Evolutionary conservation across 2,113 vertebrate genomes (phyloP), one percentile per base, ranked within the genome.

Genomic region (Cygnus buccinator): DNA sequence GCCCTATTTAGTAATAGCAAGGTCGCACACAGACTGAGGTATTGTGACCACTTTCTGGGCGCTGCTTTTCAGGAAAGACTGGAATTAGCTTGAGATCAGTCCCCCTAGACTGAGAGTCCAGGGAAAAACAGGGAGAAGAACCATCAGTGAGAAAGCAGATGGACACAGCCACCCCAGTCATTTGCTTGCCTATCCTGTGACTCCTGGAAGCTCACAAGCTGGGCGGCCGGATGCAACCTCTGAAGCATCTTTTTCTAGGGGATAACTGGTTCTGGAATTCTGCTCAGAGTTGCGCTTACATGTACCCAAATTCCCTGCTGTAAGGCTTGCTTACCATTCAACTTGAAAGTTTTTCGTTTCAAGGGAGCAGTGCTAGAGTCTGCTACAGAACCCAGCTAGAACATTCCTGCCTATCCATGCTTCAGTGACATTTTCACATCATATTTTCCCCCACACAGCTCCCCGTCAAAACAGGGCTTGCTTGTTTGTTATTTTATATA

Each of bases 251-350:
- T 65, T 26, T 57, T 50, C 12, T 52, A 81, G 17, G 2, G 15
- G 18, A 28, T 63, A 43, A 6, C 7, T 18, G 17, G 7, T 50
- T 74, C 29, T 57, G 4, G 11, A 84, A 48, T 43, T 76, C 65
- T 2, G 1, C 59, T 26, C 77, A 39, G 11, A 67, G 7, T 1
- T 59, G 14, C n/a, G 21, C 39, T 81, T 6, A 0, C 52, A 74
- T 10, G 9, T 22, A 55, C 20, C 33, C 26, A 46, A 21, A 41
- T 25, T 71, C 12, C 35, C 63, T 44, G 11, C 29, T 52, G 39
- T 43, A 50, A 79, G 43, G 43, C 17, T 77, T 68, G 75, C 66
- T 54, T 41, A 50, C 29, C 20, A 9, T 9, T 55, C 4, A 3
- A 20, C 29, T 4, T 50, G 10, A 13, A 81, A 58, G 22, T 4